Evolutionary conservation across 2,113 vertebrate species (phyloP), one percentile per base, ranked within the genome.

Genomic region (Conger conger): DNA sequence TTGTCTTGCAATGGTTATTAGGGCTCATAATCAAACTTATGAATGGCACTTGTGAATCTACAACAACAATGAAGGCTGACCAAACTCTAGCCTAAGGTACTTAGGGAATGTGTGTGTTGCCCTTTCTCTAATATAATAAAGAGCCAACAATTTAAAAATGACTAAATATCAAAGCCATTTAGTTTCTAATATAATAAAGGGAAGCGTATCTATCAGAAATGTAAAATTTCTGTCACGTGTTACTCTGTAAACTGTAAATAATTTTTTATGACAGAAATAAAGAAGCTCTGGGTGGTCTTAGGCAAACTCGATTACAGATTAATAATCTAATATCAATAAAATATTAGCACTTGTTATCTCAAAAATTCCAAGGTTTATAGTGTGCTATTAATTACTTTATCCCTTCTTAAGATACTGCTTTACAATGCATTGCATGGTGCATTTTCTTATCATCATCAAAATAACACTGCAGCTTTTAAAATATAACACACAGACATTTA

Each of bases 401-500:
- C 84, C 82, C 68, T 81, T 36, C 77, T 78, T 73, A 79, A 60
- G 50, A 88, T 83, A 87, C 88, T 88, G 86, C 92, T 86, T 86
- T 86, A 89, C 85, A 91, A 87, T 88, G 83, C 40, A 88, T 82
- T 87, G 91, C 77, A 35, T 82, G 89, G 60, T 54, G n/a, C 82
- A 81, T 45, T 85, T 82, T 88, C 80, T 83, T 60, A 76, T 87
- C 89, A 73, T 91, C 83, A 87, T 91, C 86, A 87, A 87, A 90
- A 87, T 89, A 82, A 87, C 88, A 92, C 89, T 91, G 92, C 92
- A 92, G 92, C 90, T 83, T 86, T 77, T 93, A 93, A 91, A 92
- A 93, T 88, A 88, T 86, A 89, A 91, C 90, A 91, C 90, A 93
- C 82, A 90, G 57, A 92, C 90, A 91, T 92, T 86, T 85, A 88